Evolutionary conservation across 2,113 vertebrate species (phyloP).

Genomic region (Arenaria interpres): DNA sequence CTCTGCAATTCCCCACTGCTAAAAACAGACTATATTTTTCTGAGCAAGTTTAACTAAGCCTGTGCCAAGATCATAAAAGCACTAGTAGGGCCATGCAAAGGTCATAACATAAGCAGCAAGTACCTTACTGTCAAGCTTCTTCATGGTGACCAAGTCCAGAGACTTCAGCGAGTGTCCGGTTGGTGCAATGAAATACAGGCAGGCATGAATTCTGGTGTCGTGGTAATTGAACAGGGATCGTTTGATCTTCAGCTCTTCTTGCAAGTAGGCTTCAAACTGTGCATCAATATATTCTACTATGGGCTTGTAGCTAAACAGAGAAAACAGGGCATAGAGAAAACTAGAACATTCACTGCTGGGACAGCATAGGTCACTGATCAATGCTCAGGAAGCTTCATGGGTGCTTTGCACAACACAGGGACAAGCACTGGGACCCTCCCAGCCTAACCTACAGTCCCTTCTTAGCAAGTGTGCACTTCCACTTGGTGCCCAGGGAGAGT

Average conservation of each 20-base stretch:
- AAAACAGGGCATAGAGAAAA: background rate
- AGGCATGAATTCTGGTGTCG: slow-evolving; percentile 80
- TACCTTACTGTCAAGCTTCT: slow-evolving; percentile 87
- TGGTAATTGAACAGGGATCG: slow-evolving; percentile 84
- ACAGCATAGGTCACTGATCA: accelerated
- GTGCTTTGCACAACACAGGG: accelerated
- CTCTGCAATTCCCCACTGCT: background rate
- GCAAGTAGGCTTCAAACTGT: slow-evolving; percentile 83
- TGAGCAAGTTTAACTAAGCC: background rate
- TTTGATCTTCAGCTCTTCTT: slow-evolving; percentile 85
- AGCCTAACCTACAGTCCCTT: background rate
- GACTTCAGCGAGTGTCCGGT: slow-evolving; percentile 83
- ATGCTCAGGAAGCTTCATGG: no score
- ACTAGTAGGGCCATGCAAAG: accelerated
- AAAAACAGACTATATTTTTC: background rate
- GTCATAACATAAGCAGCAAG: background rate
- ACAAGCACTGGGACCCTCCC: background rate
- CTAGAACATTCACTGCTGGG: background rate
- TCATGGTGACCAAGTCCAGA: slow-evolving; percentile 85
- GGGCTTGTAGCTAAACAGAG: slow-evolving; percentile 76
- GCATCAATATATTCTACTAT: slow-evolving; percentile 85
- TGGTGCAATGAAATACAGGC: slow-evolving; percentile 83
- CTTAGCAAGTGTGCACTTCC: background rate
- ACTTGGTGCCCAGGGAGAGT: background rate
- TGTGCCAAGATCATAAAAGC: background rate